Conservation (phyloP, 2,888 invertebrate genomes). For the Sycophila texana region DNA sequence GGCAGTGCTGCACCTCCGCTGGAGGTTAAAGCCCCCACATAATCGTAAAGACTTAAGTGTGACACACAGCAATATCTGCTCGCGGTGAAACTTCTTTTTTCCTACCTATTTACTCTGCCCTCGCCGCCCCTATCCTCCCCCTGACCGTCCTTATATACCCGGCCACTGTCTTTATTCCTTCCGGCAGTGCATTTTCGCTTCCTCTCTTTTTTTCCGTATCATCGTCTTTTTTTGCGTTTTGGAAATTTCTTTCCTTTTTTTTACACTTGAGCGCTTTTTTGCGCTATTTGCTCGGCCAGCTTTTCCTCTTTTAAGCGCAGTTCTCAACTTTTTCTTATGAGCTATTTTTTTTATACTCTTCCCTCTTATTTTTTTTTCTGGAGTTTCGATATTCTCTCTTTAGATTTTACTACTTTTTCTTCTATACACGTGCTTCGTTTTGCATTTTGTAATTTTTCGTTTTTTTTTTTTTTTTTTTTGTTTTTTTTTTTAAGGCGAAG, state of each 20-base stretch:
- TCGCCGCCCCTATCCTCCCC: not conserved
- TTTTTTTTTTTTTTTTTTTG: not conserved
- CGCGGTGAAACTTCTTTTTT: not conserved
- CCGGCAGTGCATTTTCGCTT: not conserved
- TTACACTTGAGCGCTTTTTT: not conserved
- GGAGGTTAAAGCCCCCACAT: slow-evolving; percentile 13
- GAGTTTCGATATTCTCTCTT: too few relatives aligned
- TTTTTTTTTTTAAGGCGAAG: too few relatives aligned
- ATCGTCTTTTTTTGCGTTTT: too few relatives aligned
- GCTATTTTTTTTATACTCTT: not conserved
- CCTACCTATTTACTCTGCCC: slow-evolving; percentile 13
- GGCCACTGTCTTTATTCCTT: not conserved
- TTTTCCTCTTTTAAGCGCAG: slow-evolving; percentile 2
- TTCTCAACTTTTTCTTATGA: slow-evolving; percentile 13
- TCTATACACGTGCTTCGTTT: not conserved
- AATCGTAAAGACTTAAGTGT: slow-evolving; percentile 46
- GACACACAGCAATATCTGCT: slow-evolving; percentile 42
- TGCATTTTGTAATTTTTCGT: not conserved
- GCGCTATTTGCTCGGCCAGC: not conserved
- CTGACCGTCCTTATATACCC: slow-evolving; percentile 2
- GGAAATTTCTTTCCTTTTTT: not conserved
- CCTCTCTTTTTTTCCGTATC: not conserved
- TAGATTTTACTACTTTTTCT: not conserved
- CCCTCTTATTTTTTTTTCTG: not conserved
- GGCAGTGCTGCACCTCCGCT: not conserved